phyloP scores from a whole-genome alignment of 2,888 invertebrate species.

The Spodoptera littoralis region DNA sequence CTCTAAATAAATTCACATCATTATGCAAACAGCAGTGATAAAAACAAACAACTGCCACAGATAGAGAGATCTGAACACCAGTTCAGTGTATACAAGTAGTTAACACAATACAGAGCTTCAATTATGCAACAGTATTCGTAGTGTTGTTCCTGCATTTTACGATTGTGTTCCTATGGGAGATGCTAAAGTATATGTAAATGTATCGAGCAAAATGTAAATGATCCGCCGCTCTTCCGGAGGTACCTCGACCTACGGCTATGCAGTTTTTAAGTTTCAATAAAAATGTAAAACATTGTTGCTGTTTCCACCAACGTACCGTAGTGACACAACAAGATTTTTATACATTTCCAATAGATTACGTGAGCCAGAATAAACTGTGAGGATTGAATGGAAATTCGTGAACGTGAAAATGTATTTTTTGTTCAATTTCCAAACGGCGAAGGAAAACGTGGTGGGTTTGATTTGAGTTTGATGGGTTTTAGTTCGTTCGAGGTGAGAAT shows the following conservation, averaged over 20 bases:
- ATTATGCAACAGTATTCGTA: slow-evolving; percentile 69
- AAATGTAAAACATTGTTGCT: slow-evolving; percentile 35
- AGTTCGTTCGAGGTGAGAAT: neutral
- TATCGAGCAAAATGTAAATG: slow-evolving; percentile 76
- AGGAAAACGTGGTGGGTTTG: slow-evolving; percentile 1
- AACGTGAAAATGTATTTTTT: slow-evolving; percentile 19
- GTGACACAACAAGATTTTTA: slow-evolving; percentile 39
- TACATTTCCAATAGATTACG: slow-evolving; percentile 37
- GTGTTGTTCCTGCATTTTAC: slow-evolving; percentile 75
- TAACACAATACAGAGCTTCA: slow-evolving; percentile 71
- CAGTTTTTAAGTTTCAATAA: slow-evolving; percentile 49
- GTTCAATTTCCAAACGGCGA: slow-evolving; percentile 8
- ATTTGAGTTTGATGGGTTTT: slow-evolving; percentile 7
- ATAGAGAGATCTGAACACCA: slow-evolving; percentile 41
- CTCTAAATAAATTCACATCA: slow-evolving; percentile 33
- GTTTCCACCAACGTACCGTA: slow-evolving; percentile 26
- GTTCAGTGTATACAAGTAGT: slow-evolving; percentile 50
- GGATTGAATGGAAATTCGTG: slow-evolving; percentile 19
- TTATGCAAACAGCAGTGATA: slow-evolving; percentile 39
- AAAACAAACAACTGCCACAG: slow-evolving; percentile 30
- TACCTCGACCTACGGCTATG: slow-evolving; percentile 33
- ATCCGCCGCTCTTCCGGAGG: slow-evolving; percentile 52
- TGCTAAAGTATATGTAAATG: slow-evolving; percentile 76
- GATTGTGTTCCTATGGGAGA: slow-evolving; percentile 66
- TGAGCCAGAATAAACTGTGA: slow-evolving; percentile 30